phyloP scores from a whole-genome alignment of 2,113 vertebrate species.

The Indri indri region DNA sequence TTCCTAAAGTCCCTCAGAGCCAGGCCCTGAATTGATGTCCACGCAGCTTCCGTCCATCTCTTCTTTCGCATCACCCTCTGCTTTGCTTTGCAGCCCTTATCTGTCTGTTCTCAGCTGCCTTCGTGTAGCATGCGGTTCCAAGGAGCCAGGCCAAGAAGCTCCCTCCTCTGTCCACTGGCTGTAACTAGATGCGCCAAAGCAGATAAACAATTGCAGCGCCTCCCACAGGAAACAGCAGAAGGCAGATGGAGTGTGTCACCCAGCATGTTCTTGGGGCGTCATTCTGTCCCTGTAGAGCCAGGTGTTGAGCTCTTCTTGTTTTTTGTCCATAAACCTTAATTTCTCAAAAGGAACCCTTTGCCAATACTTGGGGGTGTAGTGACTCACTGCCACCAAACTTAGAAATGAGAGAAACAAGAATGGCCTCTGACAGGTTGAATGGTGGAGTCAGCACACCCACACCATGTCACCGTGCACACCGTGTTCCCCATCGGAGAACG shows the following conservation, averaged over 20 bases:
- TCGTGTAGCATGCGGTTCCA: no score
- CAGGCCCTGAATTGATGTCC: rapidly evolving
- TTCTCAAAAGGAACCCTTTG: not conserved
- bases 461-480: rapidly evolving
- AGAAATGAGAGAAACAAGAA: not conserved
- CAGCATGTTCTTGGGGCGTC: not conserved
- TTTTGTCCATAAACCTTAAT: not conserved
- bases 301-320: not conserved
- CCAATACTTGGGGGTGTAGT: not conserved
- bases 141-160: not conserved
- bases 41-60: not conserved
- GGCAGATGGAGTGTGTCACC: not conserved
- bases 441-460: no score
- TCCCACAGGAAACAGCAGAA: not conserved
- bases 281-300: no score
- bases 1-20: not conserved
- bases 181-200: not conserved
- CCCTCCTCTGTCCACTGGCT: not conserved
- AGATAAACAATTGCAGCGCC: not conserved
- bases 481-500: rapidly evolving
- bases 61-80: not conserved
- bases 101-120: not conserved
- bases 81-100: not conserved
- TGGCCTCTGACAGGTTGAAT: not conserved
- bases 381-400: not conserved